Percentiles rank a stretch among this genome's conserved stretches.
Evolutionary conservation across 2,113 vertebrate species (phyloP).

Genomic region (Cichladusa arquata): DNA sequence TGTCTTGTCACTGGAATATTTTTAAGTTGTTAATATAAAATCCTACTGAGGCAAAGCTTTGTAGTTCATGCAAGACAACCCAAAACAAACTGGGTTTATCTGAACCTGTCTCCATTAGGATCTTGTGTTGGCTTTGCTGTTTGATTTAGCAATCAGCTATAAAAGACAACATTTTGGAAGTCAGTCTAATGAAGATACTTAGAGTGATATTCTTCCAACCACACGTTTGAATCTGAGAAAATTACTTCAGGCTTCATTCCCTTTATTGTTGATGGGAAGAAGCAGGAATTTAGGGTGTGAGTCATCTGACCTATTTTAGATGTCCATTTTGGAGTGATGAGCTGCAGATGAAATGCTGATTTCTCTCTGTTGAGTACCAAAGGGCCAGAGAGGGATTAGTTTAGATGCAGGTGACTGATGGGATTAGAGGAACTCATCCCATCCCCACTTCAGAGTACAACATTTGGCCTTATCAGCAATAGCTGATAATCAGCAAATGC

Average conservation of each 20-base stretch:
- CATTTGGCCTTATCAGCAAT: not conserved
- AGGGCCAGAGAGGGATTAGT: not conserved
- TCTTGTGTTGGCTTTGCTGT: not conserved
- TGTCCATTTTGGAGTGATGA: constrained; percentile 30
- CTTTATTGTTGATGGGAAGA: constrained; percentile 16
- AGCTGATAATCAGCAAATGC: not conserved
- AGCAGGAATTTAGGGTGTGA: not conserved
- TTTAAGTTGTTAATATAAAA: not conserved
- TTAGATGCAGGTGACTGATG: not conserved
- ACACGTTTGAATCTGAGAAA: constrained; percentile 16
- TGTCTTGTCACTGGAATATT: not conserved
- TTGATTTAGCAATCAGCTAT: not conserved
- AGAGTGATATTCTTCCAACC: not conserved
- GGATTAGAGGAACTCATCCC: not conserved
- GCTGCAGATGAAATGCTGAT: constrained; percentile 23
- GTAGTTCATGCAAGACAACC: not conserved
- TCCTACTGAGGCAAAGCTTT: not conserved
- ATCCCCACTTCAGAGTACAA: not conserved
- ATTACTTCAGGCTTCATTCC: not conserved
- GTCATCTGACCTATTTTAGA: constrained; percentile 41
- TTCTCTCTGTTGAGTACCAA: not conserved
- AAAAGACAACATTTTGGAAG: not conserved
- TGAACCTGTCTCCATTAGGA: not conserved
- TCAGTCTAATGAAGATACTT: not conserved
- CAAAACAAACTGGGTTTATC: not conserved